These are phyloP conservation scores for Tupaia chinensis DNA, from an alignment of 2,113 vertebrate species.

Conservation along the genomic window DNA sequence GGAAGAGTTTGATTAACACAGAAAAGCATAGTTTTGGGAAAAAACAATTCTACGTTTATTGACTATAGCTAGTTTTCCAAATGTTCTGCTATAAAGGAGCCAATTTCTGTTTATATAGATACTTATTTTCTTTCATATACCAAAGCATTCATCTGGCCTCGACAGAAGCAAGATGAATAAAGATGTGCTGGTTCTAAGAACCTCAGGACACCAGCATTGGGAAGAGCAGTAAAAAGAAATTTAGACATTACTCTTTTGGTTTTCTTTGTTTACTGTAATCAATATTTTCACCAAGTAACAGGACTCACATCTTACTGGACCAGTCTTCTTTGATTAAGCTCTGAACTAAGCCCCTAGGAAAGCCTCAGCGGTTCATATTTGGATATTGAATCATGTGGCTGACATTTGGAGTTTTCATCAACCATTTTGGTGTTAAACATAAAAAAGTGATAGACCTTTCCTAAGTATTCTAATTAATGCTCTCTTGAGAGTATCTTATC, in stretches of 20 bases:
- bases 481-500: not conserved
- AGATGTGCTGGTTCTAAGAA: not conserved
- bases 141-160: not conserved
- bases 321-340: conserved; percentile 59
- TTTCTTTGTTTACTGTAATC: conserved; percentile 14
- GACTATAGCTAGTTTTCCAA: conserved; percentile 53
- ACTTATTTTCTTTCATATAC: conserved; percentile 15
- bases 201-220: not conserved
- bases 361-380: not conserved
- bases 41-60: conserved; percentile 57
- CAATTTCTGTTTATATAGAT: conserved; percentile 27
- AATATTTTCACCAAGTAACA: conserved; percentile 26
- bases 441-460: conserved; percentile 33
- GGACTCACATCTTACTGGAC: not conserved
- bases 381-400: not conserved
- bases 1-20: conserved; percentile 63
- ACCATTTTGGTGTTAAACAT: conserved; percentile 22
- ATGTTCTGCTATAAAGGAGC: conserved; percentile 38
- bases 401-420: conserved; percentile 49
- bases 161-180: conserved; percentile 5
- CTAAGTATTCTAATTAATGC: conserved; percentile 54
- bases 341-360: not conserved
- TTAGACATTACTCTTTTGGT: not conserved
- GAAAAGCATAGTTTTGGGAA: not conserved
- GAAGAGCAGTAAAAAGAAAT: not conserved